Conservation (phyloP, 1,140 invertebrate genomes). For the Condylostylus longicornis region DNA sequence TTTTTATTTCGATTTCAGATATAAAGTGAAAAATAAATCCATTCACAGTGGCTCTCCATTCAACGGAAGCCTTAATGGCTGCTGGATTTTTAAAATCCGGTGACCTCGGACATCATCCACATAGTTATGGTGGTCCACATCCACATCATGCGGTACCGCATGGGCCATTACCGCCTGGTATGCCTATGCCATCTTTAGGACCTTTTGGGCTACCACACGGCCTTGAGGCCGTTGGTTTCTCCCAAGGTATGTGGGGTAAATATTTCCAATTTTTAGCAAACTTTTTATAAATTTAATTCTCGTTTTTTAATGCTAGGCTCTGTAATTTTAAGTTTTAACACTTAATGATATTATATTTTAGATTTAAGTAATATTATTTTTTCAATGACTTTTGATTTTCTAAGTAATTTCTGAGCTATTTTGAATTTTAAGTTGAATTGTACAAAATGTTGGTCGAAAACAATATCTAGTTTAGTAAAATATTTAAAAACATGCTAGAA, state of each 20-base stretch:
- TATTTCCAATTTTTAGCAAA: constrained; percentile 33
- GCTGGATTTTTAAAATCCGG: constrained; percentile 31
- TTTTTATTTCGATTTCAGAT: no score
- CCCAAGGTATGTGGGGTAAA: constrained; percentile 38
- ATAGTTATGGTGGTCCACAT: constrained; percentile 31
- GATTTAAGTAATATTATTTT: no score
- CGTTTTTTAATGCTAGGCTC: no score
- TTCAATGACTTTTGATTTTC: no score
- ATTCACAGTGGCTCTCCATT: constrained; percentile 31
- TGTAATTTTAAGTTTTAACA: no score
- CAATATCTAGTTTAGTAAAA: no score
- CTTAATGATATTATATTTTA: no score
- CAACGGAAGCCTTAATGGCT: constrained; percentile 32
- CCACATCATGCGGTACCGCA: constrained; percentile 30
- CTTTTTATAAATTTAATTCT: no score
- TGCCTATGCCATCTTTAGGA: constrained; percentile 31
- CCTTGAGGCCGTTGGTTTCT: constrained; percentile 35
- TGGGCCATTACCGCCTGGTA: constrained; percentile 29
- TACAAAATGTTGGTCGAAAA: no score
- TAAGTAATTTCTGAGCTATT: no score
- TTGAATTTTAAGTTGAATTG: no score
- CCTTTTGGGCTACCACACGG: constrained; percentile 35
- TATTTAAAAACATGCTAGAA: no score
- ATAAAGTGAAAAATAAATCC: constrained; percentile 16
- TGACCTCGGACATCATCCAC: constrained; percentile 29